These are phyloP conservation scores for Megaceryle alcyon DNA, from an alignment of 2,797 vertebrate genomes.

Conservation along the genomic window DNA sequence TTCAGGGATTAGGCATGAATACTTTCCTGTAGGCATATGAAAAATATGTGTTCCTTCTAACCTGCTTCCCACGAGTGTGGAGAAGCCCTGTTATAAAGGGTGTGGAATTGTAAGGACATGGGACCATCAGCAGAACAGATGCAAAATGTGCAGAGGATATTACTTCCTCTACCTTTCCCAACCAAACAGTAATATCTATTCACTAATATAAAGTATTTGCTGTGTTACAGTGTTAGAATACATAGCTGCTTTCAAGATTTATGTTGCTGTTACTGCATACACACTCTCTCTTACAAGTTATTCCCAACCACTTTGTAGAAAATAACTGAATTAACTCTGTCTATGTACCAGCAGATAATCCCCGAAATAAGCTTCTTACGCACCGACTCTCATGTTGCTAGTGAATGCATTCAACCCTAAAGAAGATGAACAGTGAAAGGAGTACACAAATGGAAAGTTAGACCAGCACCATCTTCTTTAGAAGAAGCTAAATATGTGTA, in stretches of 20 bases:
- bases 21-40: not conserved
- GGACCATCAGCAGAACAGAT: not conserved
- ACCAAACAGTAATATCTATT: not conserved
- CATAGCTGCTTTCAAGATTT: not conserved
- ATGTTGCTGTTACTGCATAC: not conserved
- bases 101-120: not conserved
- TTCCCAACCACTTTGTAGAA: not conserved
- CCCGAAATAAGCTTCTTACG: not conserved
- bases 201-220: not conserved
- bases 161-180: not conserved
- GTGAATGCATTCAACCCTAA: not conserved
- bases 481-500: not conserved
- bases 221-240: not conserved
- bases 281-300: not conserved
- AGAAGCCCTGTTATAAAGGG: not conserved
- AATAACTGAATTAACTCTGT: constrained; percentile 9
- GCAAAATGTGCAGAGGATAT: not conserved
- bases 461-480: not conserved
- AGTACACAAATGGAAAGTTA: not conserved
- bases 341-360: not conserved
- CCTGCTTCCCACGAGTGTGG: not conserved
- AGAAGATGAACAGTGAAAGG: not conserved
- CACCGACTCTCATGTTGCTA: not conserved
- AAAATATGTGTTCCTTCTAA: not conserved
- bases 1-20: not conserved